These are phyloP conservation scores for Phyllotreta cruciferae DNA, from an alignment of 2,888 invertebrate species.

Conservation along the genomic window DNA sequence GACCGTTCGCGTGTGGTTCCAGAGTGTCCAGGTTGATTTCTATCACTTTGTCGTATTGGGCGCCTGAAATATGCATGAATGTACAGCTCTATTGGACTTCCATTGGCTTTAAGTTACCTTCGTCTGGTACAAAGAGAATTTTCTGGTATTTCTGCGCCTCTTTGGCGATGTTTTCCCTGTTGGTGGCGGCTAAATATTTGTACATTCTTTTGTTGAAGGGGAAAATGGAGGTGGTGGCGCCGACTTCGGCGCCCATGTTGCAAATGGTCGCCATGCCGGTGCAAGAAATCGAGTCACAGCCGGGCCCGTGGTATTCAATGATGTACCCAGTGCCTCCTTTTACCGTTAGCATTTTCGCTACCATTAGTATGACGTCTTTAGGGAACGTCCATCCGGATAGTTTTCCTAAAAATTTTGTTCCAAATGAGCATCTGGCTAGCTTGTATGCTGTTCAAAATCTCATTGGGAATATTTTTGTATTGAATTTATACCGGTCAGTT, in stretches of 20 bases:
- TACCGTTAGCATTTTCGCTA: conserved; percentile 95
- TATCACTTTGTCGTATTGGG: conserved; percentile 88
- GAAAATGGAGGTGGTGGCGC: conserved; percentile 97
- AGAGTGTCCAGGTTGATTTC: conserved; percentile 91
- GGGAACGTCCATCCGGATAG: conserved; percentile 98
- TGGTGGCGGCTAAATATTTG: conserved; percentile 89
- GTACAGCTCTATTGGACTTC: too few species aligned
- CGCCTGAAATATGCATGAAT: conserved; percentile 59
- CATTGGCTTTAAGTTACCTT: too few species aligned
- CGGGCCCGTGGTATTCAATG: conserved; percentile 97
- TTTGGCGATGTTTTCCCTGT: conserved; percentile 73
- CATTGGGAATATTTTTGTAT: too few species aligned
- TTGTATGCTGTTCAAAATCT: too few species aligned
- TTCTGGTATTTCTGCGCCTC: conserved; percentile 75
- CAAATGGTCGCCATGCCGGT: conserved; percentile 99
- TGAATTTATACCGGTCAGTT: conserved; percentile 77
- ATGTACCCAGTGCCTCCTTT: conserved; percentile 99
- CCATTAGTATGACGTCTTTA: conserved; percentile 97
- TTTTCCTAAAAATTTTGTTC: conserved; percentile 59
- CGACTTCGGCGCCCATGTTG: conserved; percentile 99
- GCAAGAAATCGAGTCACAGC: conserved; percentile 98
- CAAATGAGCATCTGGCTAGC: too few species aligned
- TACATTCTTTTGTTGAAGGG: conserved; percentile 96
- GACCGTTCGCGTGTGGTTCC: conserved; percentile 98
- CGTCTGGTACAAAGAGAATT: conserved; percentile 78